Evolutionary conservation across 2,797 vertebrate species (phyloP), one percentile per base, ranked within the genome.

Genomic region (Scarus forsteni): DNA sequence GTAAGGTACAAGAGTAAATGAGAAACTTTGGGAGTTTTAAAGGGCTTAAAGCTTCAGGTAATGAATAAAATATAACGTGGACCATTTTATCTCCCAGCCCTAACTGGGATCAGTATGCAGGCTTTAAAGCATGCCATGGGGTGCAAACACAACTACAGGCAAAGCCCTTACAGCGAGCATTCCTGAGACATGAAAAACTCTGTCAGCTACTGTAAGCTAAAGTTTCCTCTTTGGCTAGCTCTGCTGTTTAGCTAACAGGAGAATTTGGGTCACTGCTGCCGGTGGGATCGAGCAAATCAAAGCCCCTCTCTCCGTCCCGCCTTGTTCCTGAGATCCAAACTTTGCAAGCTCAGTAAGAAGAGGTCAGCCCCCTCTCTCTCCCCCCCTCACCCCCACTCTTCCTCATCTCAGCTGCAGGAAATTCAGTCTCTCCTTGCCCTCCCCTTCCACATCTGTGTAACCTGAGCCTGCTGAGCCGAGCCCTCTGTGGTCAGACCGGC

Each of bases 241-340:
- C 55, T 61, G 40, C 0, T 60, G 59, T 62, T 69, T 79, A 61
- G 72, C 60, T 66, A 63, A 60, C 59, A 62, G 12, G 62, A 75
- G 84, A 88, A 88, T 88, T 59, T 88, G 75, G 80, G 87, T 91
- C 83, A 87, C 18, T 52, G 51, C 10, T 84, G 87, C 85, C 85
- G 88, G 63, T 39, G 49, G 55, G 70, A 76, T 55, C 68, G 69
- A 65, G 71, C 46, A 51, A 66, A 75, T 74, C 73, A 75, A 73
- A 77, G 67, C 40, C 64, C 53, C 42, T 39, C 68, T 40, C 65
- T 49, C 38, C 53, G 45, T 39, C 43, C 61, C 77, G 74, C 64
- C 77, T 84, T 77, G 60, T 66, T 84, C 75, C 57, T 79, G 65
- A 80, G 73, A 81, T 84, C 63, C 39, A 77, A 75, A 72, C 74